Base-by-base conservation (phyloP, 1,140 invertebrate genomes). In the Ceratosolen fusciceps region DNA sequence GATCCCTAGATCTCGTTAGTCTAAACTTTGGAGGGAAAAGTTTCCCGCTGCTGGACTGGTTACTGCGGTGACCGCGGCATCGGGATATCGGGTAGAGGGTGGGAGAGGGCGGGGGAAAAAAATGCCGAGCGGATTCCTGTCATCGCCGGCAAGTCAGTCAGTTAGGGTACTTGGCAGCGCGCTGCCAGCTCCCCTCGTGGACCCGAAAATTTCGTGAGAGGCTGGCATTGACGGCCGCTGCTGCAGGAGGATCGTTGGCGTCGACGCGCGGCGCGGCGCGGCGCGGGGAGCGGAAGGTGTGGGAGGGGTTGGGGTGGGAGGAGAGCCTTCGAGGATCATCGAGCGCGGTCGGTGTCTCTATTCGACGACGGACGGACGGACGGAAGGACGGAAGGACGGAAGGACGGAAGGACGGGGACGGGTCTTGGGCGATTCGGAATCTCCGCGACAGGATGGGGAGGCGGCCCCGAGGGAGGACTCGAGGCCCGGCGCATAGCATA, bases 201-300 rank as follows among this genome's bases (percentile, higher is more conserved):
- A 19, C 19, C 19, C 49, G 49, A 9, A 14, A 52, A 52, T 16
- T 9, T 52, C 12, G 5, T 3, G 49, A 21, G 49, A 52, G 21
- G 79, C 86, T 88, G 87, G 82, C 86, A 87, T 86, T 88, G 88
- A 89, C 87, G 87, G 65, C 72, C 72, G 43, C n/a, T n/a, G 14
- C 1, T 54, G 21, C 24, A 34, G 1, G 8, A 21, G n/a, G n/a
- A n/a, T n/a, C 43, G 21, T 29, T 37, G 62, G 39, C 21, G 39
- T 9, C 24, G 56, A 10, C 8, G 8, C 24, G 1, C 12, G 26
- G 2, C 24, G 12, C 49, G 49, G 21, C 49, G 10, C 49, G 5
- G 49, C 21, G 24, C 24, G n/a, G 24, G 19, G 68, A 49, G n/a
- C n/a, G 12, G 16, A 8, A n/a, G 19, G 29, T 10, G 14, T 21